These are phyloP conservation scores for Epinotia ramella DNA, from an alignment of 2,888 invertebrate genomes.

Conservation along the genomic window DNA sequence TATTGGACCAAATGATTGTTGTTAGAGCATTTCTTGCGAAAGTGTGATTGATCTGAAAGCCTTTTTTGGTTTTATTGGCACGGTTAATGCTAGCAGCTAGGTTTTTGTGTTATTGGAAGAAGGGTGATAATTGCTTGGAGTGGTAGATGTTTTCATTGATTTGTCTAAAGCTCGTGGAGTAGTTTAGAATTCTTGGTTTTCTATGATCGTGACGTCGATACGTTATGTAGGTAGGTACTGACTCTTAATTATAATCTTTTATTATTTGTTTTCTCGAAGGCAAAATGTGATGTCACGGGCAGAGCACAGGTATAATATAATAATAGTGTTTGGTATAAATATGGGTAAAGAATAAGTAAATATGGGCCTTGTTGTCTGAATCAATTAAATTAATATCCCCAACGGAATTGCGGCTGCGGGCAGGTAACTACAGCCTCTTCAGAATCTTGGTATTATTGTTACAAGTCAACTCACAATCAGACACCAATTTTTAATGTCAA, in stretches of 20 bases:
- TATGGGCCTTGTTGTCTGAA: no score
- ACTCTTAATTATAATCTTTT: background rate
- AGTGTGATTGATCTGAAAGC: conserved; percentile 16
- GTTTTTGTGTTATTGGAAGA: background rate
- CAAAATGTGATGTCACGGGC: background rate
- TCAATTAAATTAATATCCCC: no score
- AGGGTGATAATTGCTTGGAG: background rate
- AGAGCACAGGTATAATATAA: background rate
- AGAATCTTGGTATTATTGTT: no score
- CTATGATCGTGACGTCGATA: background rate
- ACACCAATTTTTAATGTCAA: no score
- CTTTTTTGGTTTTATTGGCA: background rate
- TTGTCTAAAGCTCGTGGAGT: background rate
- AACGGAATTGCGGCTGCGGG: no score
- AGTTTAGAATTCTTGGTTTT: conserved; percentile 6
- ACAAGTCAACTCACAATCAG: no score
- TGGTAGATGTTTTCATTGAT: background rate
- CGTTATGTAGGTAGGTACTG: background rate
- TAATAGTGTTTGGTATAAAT: no score
- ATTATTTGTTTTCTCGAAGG: background rate
- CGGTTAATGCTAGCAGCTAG: background rate
- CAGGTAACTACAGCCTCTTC: no score
- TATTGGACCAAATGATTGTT: background rate
- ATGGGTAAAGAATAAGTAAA: no score
- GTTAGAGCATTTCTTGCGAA: background rate